Conservation (phyloP, 2,797 vertebrate species). For the Channa striata region DNA sequence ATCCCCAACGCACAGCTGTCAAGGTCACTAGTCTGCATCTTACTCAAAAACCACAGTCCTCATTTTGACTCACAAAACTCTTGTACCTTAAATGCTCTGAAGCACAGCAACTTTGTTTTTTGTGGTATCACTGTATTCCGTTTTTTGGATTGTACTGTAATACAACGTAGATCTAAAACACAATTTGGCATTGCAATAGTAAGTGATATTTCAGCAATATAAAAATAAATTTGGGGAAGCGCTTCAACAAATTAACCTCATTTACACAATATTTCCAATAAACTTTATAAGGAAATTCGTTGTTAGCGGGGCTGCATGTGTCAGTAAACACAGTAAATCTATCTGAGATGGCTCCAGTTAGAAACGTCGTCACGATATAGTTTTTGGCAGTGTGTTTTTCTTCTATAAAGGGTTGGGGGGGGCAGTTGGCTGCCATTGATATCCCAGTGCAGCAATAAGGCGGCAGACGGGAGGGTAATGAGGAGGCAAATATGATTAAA, state of each 20-base stretch:
- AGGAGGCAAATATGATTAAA: conserved; percentile 86
- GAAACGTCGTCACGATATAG: conserved; percentile 3
- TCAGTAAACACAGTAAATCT: conserved; percentile 9
- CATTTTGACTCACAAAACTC: conserved; percentile 21
- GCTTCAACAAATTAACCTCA: neutral
- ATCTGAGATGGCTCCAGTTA: conserved; percentile 16
- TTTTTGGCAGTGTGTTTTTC: conserved; percentile 49
- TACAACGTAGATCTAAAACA: neutral
- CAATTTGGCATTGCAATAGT: neutral
- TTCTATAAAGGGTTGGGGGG: conserved; percentile 12
- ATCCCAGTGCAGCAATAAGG: conserved; percentile 65
- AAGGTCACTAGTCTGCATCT: conserved; percentile 68
- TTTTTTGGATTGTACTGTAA: neutral
- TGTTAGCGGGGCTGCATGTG: neutral
- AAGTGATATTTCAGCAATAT: neutral
- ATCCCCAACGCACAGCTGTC: conserved; percentile 49
- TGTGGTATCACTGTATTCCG: no score
- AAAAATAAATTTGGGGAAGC: neutral
- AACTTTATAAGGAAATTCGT: neutral
- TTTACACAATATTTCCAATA: conserved; percentile 4
- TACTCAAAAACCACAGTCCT: conserved; percentile 25
- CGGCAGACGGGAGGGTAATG: conserved; percentile 83
- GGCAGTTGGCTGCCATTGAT: conserved; percentile 55
- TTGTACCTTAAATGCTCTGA: neutral
- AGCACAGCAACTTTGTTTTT: neutral